Evolutionary conservation across 2,113 vertebrate genomes (phyloP).

Genomic region (Notarius quadriscutis): DNA sequence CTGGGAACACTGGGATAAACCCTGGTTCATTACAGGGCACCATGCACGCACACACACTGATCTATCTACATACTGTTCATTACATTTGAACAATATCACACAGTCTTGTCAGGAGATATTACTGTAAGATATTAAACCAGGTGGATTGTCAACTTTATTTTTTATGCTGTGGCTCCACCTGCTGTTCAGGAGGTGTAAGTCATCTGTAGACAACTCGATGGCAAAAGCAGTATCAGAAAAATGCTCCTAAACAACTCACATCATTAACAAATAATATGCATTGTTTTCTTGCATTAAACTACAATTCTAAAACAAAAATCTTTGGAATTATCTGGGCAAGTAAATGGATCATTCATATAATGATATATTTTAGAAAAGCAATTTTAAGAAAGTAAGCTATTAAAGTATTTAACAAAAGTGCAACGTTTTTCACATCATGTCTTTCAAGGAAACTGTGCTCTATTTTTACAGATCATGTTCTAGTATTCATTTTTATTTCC

Average conservation of each 20-base stretch:
- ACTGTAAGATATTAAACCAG: background rate
- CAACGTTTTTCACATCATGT: background rate
- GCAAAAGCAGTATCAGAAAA: background rate
- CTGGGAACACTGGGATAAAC: background rate
- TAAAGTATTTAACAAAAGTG: background rate
- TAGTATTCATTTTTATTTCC: background rate
- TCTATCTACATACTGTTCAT: background rate
- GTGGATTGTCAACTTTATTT: background rate
- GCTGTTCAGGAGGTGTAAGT: background rate
- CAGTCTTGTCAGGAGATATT: background rate
- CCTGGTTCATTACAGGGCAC: background rate
- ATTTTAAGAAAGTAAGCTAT: background rate
- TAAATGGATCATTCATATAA: background rate
- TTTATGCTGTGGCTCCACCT: conserved; percentile 18
- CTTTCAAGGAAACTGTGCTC: background rate
- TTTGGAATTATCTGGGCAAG: background rate
- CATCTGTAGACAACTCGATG: background rate
- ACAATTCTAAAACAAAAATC: background rate
- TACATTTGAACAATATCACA: background rate
- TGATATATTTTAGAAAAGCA: background rate
- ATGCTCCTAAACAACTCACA: background rate
- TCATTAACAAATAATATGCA: background rate
- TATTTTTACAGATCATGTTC: background rate
- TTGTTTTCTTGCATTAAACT: background rate
- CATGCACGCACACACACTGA: background rate